phyloP scores from a whole-genome alignment of 1,140 invertebrate genomes.

The Patella vulgata region DNA sequence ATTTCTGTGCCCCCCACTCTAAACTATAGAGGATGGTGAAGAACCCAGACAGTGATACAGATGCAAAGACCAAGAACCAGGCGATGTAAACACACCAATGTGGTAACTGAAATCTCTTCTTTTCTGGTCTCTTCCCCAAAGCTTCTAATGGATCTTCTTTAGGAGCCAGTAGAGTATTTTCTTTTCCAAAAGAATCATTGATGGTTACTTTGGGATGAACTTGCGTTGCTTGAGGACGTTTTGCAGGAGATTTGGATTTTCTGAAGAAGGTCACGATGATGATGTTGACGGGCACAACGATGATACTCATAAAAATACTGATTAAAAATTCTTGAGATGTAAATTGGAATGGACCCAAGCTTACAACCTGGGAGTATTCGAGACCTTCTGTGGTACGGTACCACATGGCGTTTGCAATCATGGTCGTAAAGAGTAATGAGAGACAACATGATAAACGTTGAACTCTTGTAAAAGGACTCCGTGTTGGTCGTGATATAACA shows the following conservation, averaged over 20 bases:
- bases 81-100: constrained; percentile 51
- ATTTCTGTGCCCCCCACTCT: constrained; percentile 41
- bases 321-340: constrained; percentile 41
- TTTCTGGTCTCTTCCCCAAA: constrained; percentile 27
- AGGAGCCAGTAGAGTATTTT: constrained; percentile 13
- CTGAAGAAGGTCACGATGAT: constrained; percentile 67
- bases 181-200: constrained; percentile 16
- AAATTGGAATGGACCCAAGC: constrained; percentile 40
- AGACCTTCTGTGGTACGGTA: constrained; percentile 41
- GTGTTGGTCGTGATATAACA: constrained; percentile 46
- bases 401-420: constrained; percentile 65
- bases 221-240: constrained; percentile 8
- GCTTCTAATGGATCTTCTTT: background rate
- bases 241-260: constrained; percentile 49
- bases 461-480: constrained; percentile 51
- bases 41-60: constrained; percentile 18
- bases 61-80: constrained; percentile 38
- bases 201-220: constrained; percentile 17
- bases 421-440: constrained; percentile 55
- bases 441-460: constrained; percentile 58
- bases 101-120: constrained; percentile 44
- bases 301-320: constrained; percentile 54
- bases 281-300: constrained; percentile 69
- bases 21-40: constrained; percentile 42
- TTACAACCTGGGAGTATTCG: constrained; percentile 18